Evolutionary conservation across 2,888 invertebrate species (phyloP).

Genomic region (Glaucopsyche alexis): DNA sequence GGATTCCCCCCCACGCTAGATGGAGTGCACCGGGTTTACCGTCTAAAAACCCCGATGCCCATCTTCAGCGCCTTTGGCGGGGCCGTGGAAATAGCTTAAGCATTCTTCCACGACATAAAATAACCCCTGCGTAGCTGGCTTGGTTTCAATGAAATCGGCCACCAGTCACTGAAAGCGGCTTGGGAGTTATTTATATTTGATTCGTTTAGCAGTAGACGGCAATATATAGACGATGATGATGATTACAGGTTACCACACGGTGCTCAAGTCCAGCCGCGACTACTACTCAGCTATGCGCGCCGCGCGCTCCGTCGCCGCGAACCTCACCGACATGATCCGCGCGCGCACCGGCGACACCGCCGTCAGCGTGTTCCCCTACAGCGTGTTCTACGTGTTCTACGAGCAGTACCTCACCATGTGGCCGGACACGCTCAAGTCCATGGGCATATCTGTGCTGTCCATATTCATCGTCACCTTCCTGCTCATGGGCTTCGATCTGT

Average conservation of each 20-base stretch:
- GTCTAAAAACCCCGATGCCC: no score
- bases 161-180: no score
- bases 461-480: conserved; percentile 96
- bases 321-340: conserved; percentile 87
- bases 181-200: no score
- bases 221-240: not conserved
- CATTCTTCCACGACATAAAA: no score
- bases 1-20: no score
- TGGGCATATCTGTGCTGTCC: conserved; percentile 93
- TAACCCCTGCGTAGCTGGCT: no score
- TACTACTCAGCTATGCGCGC: conserved; percentile 93
- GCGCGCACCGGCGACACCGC: conserved; percentile 65
- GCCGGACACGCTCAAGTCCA: conserved; percentile 91
- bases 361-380: conserved; percentile 92
- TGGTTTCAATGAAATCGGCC: no score
- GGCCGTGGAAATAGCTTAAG: no score
- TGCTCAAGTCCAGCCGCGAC: conserved; percentile 92
- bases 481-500: conserved; percentile 95
- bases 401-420: conserved; percentile 99
- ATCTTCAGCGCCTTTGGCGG: no score
- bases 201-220: no score
- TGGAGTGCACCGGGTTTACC: no score
- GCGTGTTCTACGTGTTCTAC: conserved; percentile 98
- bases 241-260: conserved; percentile 91
- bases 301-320: conserved; percentile 89